A percentile compares a stretch with the other conserved stretches of the same genome.
phyloP scores from a whole-genome alignment of 2,797 vertebrate genomes.

The Vespertilio murinus region DNA sequence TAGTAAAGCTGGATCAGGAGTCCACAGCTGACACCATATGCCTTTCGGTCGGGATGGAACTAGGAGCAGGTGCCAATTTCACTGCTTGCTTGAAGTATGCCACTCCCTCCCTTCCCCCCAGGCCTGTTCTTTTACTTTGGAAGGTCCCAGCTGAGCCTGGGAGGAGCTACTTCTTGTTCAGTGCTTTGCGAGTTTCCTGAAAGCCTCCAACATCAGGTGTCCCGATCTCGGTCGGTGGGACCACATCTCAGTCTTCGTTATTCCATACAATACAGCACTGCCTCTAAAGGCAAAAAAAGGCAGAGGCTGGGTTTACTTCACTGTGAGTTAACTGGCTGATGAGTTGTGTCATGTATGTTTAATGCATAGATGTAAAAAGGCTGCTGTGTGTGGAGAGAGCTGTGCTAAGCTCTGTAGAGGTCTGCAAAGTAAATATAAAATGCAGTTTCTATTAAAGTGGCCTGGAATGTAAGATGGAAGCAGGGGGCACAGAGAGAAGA shows the following conservation, averaged over 20 bases:
- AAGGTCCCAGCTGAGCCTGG: background rate
- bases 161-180: background rate
- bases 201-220: background rate
- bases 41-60: background rate
- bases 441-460: background rate
- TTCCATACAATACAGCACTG: background rate
- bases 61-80: background rate
- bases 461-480: background rate
- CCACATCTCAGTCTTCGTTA: background rate
- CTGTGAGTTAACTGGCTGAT: conserved; percentile 19
- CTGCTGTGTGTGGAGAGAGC: background rate
- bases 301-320: background rate
- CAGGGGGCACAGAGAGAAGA: background rate
- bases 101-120: no score
- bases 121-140: background rate
- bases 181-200: background rate
- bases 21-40: background rate
- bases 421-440: background rate
- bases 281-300: background rate
- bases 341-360: conserved; percentile 31
- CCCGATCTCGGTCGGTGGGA: background rate
- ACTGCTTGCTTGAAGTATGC: background rate
- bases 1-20: background rate
- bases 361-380: background rate
- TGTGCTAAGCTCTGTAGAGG: background rate